phyloP scores from a whole-genome alignment of 2,113 vertebrate genomes.

The Tragelaphus buxtoni region DNA sequence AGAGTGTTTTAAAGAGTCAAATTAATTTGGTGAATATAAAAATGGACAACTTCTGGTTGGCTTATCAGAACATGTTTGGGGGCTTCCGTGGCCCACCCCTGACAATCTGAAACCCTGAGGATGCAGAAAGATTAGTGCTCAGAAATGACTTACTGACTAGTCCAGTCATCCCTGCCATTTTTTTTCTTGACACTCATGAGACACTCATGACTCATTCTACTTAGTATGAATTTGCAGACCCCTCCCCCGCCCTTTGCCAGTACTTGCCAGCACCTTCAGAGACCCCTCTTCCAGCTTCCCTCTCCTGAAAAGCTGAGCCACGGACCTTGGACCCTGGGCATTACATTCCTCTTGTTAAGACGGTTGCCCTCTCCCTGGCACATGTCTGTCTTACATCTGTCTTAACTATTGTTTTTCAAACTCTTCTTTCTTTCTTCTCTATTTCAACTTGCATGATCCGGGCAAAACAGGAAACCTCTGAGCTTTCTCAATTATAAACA shows the following conservation, averaged over 20 bases:
- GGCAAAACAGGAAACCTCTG: not conserved
- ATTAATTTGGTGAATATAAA: not conserved
- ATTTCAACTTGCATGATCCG: not conserved
- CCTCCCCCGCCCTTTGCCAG: fast-evolving
- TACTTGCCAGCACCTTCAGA: not conserved
- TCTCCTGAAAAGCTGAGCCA: not conserved
- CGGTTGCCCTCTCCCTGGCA: not conserved
- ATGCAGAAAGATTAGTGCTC: not conserved
- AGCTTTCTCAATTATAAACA: not conserved
- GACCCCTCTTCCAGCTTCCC: not conserved
- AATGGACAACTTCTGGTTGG: not conserved
- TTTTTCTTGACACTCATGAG: not conserved
- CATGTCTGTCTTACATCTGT: not conserved
- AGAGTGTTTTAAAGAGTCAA: not conserved
- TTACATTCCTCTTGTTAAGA: not conserved
- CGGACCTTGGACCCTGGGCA: not conserved
- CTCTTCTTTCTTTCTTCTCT: not conserved
- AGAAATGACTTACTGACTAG: constrained; percentile 10
- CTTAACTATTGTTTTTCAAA: not conserved
- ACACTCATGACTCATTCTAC: not conserved
- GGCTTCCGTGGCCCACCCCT: not conserved
- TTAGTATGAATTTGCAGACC: not conserved
- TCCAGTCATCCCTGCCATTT: not conserved
- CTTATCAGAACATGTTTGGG: not conserved
- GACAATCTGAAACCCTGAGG: not conserved